A percentile compares a stretch with the other conserved stretches of the same genome.
Evolutionary conservation across 2,888 invertebrate species (phyloP).

Genomic region (Lithophane ornitopus): DNA sequence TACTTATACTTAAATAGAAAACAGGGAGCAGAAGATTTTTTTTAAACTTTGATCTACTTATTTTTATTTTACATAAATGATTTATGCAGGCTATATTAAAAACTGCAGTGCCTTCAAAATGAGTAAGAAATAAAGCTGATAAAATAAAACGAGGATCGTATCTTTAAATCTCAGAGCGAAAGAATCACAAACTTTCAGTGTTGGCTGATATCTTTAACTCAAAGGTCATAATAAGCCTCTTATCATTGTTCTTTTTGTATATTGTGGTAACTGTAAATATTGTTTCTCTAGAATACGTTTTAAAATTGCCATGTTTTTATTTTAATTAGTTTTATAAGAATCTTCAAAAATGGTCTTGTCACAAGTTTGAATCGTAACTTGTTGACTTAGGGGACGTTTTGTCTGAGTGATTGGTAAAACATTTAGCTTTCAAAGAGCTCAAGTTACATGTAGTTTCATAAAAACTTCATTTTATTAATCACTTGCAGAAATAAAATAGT

Average conservation of each 20-base stretch:
- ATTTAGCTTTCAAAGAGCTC: background rate
- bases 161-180: slow-evolving; percentile 42
- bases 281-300: slow-evolving; percentile 77
- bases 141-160: background rate
- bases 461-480: background rate
- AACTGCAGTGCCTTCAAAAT: background rate
- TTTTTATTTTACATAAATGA: background rate
- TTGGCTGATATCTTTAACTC: slow-evolving; percentile 50
- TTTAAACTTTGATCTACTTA: too few species aligned
- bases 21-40: background rate
- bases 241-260: slow-evolving; percentile 74
- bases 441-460: background rate
- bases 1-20: background rate
- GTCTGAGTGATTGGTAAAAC: slow-evolving; percentile 13
- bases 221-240: slow-evolving; percentile 60
- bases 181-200: slow-evolving; percentile 25
- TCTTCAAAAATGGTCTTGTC: slow-evolving; percentile 41
- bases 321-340: slow-evolving; percentile 62
- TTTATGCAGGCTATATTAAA: background rate
- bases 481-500: slow-evolving; percentile 13
- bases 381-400: slow-evolving; percentile 10
- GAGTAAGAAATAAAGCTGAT: background rate
- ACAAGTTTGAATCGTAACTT: slow-evolving; percentile 16
- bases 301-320: slow-evolving; percentile 81
- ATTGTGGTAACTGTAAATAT: slow-evolving; percentile 84